phyloP scores from a whole-genome alignment of 1,140 invertebrate genomes.

The Heterodera carotae region DNA sequence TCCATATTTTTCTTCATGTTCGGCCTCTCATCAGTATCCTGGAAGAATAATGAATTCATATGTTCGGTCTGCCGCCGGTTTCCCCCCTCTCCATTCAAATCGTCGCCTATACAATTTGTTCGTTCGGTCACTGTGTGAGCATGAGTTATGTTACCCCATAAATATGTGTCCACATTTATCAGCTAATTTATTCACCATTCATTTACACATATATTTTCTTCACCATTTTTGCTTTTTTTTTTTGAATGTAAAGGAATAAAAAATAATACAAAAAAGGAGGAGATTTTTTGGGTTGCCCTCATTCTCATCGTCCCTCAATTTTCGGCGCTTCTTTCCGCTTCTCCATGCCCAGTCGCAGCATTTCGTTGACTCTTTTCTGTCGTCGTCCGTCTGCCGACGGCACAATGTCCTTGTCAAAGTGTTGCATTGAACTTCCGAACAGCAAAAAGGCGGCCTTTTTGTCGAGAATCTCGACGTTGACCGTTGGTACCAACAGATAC shows the following conservation, averaged over 20 bases:
- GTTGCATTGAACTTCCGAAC: background rate
- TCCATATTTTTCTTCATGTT: background rate
- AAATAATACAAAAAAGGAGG: background rate
- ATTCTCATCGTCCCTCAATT: background rate
- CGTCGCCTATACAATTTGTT: background rate
- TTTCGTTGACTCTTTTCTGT: background rate
- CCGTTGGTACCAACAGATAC: slow-evolving; percentile 4
- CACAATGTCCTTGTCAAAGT: background rate
- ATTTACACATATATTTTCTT: background rate
- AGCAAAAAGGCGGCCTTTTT: slow-evolving; percentile 14
- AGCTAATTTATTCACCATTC: background rate
- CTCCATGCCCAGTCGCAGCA: background rate
- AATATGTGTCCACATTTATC: slow-evolving; percentile 2
- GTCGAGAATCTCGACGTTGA: slow-evolving; percentile 6
- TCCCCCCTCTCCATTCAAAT: background rate
- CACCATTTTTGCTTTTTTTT: background rate
- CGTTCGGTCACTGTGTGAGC: background rate
- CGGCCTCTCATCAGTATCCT: no score
- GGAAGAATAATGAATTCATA: background rate
- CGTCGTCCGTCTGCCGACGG: background rate
- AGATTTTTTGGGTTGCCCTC: background rate
- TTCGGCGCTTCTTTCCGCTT: background rate
- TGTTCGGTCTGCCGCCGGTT: background rate
- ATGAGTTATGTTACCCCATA: background rate
- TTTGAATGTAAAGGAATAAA: slow-evolving; percentile 1